phyloP scores from a whole-genome alignment of 2,888 invertebrate species.

The Lepidochitona cinerea region DNA sequence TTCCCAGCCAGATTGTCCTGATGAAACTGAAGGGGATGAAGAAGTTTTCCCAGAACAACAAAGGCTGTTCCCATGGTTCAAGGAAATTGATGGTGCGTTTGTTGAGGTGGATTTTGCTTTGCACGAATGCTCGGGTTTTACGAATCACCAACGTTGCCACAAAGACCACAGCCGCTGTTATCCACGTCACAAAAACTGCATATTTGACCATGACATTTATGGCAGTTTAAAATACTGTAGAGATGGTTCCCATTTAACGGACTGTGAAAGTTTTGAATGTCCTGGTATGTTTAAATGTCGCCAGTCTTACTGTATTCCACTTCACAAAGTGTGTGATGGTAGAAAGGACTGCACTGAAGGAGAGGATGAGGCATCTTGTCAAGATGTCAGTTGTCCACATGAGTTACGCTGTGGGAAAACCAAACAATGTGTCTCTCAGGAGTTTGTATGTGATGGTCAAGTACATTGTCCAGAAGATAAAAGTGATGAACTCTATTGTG shows the following conservation, averaged over 20 bases:
- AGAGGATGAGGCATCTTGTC: neutral
- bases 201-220: neutral
- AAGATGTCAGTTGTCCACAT: neutral
- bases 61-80: too few relatives aligned
- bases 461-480: neutral
- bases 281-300: neutral
- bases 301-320: neutral
- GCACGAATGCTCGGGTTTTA: neutral
- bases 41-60: too few relatives aligned
- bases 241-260: neutral
- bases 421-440: neutral
- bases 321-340: neutral
- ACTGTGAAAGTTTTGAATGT: neutral
- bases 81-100: too few relatives aligned
- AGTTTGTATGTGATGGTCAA: neutral
- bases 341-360: neutral
- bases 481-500: neutral
- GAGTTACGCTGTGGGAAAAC: neutral
- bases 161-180: neutral
- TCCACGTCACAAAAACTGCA: neutral
- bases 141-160: neutral
- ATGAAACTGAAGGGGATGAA: neutral
- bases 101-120: too few relatives aligned
- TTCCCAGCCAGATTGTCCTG: neutral
- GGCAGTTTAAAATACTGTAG: neutral